Percentiles rank a stretch among this genome's conserved stretches.
Evolutionary conservation across 1,140 invertebrate species (phyloP).

Genomic region (Planococcus citri): DNA sequence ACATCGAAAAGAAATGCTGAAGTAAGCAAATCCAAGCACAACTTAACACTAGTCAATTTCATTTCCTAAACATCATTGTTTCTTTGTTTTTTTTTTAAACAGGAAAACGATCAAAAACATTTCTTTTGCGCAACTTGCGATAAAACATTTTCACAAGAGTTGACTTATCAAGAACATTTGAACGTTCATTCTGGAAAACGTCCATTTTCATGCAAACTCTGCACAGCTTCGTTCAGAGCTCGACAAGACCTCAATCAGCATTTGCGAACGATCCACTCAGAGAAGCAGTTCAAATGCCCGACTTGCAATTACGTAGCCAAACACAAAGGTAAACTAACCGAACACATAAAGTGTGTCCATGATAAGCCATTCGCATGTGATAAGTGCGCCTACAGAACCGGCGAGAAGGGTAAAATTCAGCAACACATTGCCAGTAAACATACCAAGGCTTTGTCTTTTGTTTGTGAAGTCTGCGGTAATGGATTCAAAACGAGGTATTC

Average conservation of each 20-base stretch:
- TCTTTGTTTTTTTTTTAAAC: neutral
- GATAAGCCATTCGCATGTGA: constrained; percentile 43
- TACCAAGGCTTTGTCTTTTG: constrained; percentile 45
- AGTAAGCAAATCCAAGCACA: too few relatives aligned
- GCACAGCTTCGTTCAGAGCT: constrained; percentile 33
- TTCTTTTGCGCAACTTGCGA: neutral
- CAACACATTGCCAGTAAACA: constrained; percentile 44
- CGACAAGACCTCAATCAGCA: constrained; percentile 25
- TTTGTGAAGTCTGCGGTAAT: constrained; percentile 45
- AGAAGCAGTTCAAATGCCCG: constrained; percentile 40
- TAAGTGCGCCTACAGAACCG: constrained; percentile 39
- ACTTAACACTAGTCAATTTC: too few relatives aligned
- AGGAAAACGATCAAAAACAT: neutral
- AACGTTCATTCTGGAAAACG: constrained; percentile 38
- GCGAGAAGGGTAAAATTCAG: constrained; percentile 35
- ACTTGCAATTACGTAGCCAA: constrained; percentile 38
- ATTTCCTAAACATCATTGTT: neutral
- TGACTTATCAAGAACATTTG: constrained; percentile 29
- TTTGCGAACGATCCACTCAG: constrained; percentile 27
- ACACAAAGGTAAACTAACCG: neutral
- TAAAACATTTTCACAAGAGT: neutral
- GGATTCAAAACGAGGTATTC: constrained; percentile 44
- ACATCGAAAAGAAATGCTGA: too few relatives aligned
- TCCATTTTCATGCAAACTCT: constrained; percentile 42
- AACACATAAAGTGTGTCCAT: constrained; percentile 24